Evolutionary conservation across 2,888 invertebrate genomes (phyloP).

Genomic region (Neoscelio sp.): DNA sequence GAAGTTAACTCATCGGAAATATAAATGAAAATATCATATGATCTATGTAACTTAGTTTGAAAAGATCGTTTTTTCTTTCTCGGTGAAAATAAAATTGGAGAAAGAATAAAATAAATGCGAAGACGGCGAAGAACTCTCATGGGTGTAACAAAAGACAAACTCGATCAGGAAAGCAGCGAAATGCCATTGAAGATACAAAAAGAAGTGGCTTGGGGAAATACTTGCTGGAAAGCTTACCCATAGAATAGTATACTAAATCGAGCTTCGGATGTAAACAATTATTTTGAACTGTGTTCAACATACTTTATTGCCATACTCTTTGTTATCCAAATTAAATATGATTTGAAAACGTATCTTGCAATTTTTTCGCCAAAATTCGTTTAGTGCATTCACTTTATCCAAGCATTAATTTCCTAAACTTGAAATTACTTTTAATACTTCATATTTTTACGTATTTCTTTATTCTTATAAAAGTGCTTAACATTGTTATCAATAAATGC

Average conservation of each 20-base stretch:
- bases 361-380: too few species aligned
- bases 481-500: too few species aligned
- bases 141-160: constrained; percentile 65
- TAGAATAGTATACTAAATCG: constrained; percentile 35
- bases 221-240: constrained; percentile 17
- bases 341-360: too few species aligned
- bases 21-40: constrained; percentile 57
- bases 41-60: constrained; percentile 52
- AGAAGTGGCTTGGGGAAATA: constrained; percentile 40
- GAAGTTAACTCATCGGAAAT: constrained; percentile 35
- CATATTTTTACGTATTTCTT: too few species aligned
- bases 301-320: constrained; percentile 12
- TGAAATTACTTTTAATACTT: too few species aligned
- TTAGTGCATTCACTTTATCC: too few species aligned
- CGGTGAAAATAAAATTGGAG: constrained; percentile 43
- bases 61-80: constrained; percentile 40
- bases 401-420: too few species aligned
- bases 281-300: constrained; percentile 22
- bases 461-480: too few species aligned
- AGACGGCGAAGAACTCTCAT: constrained; percentile 50
- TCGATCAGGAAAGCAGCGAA: constrained; percentile 62
- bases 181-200: constrained; percentile 57
- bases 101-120: constrained; percentile 54
- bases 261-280: constrained; percentile 44
- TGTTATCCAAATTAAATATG: too few species aligned